Evolutionary conservation across 2,888 invertebrate genomes (phyloP), one percentile per base, ranked within the genome.

Genomic region (Cataglyphis rosenhaueri): DNA sequence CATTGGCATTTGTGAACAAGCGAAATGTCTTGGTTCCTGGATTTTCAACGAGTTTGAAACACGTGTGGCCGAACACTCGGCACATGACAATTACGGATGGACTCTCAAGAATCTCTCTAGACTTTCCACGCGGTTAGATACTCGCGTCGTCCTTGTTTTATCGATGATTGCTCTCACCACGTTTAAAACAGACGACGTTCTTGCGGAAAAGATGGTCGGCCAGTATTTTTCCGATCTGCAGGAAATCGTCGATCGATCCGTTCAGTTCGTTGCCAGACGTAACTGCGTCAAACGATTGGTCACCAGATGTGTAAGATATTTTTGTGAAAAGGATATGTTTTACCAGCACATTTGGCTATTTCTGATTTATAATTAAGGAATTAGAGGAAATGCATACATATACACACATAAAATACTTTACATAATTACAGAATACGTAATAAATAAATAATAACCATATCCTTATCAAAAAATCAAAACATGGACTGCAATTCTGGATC

Each of bases 1-100:
- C 21, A 12, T 48, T 15, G 62, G n/a, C 8, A 32, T 12, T 12
- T 35, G 1, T 44, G 44, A 76, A 71, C 21, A 29, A 68, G 57
- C 55, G 38, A 76, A 21, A 59, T 4, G 9, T 66, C 15, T 38
- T 12, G 29, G 25, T 55, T 55, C n/a, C 44, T 41, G 44, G 18
- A 73, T 84, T 79, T 65, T 59, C 12, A 32, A 52, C 35, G 64
- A 70, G 44, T 4, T 12, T 18, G 52, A 29, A 71, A 84, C 84
- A 84, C 73, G 73, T 84, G 84, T 73, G 44, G 59, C 12, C 21
- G 25, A 70, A 18, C 75, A 38, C 21, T 82, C 79, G 68, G 64
- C 84, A 70, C 57, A 84, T 78, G 79, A 66, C 73, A 79, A 83
- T 84, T 84, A 82, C 48, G 68, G 15, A 10, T 44, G 38, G 44